Conservation (phyloP, 2,113 vertebrate genomes). For the human region DNA sequence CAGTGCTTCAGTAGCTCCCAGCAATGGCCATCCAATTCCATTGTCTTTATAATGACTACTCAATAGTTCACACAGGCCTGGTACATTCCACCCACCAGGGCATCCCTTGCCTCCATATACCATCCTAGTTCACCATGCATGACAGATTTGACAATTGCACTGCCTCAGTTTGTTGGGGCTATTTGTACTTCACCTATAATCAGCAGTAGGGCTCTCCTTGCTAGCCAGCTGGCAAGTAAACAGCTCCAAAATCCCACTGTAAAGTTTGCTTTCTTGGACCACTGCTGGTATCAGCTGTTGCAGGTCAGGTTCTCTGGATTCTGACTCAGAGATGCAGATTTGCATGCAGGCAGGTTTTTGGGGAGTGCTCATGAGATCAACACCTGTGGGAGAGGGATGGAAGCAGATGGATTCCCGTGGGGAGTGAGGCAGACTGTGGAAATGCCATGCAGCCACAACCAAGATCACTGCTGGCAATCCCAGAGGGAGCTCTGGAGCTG, state of each 20-base stretch:
- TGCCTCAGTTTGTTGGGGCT: no score
- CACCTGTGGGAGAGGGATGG: background rate
- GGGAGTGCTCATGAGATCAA: background rate
- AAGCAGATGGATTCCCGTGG: background rate
- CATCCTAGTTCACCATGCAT: background rate
- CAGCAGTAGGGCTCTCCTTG: background rate
- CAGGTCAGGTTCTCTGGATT: background rate
- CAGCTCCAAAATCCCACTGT: background rate
- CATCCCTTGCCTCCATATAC: background rate
- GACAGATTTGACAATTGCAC: background rate
- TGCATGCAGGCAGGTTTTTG: background rate
- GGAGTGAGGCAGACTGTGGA: background rate
- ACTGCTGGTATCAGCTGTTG: background rate
- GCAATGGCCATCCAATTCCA: background rate
- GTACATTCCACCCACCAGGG: no score
- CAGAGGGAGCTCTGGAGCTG: background rate
- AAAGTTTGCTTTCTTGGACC: background rate
- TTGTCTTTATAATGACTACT: background rate
- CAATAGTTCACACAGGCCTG: background rate
- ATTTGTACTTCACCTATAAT: accelerated
- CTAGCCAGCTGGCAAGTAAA: background rate
- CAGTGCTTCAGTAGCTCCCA: background rate
- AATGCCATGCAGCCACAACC: background rate
- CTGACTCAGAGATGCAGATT: background rate
- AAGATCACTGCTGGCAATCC: background rate